Conservation (phyloP, 2,113 vertebrate genomes). For the Motacilla alba region DNA sequence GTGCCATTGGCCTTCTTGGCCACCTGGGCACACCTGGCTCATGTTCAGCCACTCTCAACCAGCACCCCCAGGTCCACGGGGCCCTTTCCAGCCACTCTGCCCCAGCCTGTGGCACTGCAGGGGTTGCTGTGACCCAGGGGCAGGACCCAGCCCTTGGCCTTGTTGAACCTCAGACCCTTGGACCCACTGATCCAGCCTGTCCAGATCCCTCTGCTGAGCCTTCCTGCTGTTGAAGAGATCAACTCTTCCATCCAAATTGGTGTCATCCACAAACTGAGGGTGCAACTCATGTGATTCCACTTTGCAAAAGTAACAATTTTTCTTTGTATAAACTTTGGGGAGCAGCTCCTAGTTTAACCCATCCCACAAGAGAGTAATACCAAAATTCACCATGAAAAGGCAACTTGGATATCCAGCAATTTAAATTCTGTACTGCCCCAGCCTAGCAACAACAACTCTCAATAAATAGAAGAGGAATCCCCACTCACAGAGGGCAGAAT, state of each 20-base stretch:
- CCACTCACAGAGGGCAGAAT: not conserved
- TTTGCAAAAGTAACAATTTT: not conserved
- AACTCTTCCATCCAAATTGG: not conserved
- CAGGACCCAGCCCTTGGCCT: not conserved
- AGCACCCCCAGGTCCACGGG: rapidly evolving
- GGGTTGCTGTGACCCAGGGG: not conserved
- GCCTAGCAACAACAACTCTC: not conserved
- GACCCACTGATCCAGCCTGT: not conserved
- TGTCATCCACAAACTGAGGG: not conserved
- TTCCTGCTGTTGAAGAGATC: not conserved
- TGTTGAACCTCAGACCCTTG: rapidly evolving
- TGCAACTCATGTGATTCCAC: not conserved
- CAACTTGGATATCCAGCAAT: not conserved
- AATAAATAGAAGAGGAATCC: not conserved
- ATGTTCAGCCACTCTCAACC: not conserved
- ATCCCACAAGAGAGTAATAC: not conserved
- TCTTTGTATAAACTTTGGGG: rapidly evolving
- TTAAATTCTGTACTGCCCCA: not conserved
- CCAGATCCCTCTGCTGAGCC: not conserved
- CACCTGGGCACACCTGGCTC: not conserved
- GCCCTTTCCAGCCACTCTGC: not conserved
- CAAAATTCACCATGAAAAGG: not conserved
- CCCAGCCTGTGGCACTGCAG: not conserved
- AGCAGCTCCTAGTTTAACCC: not conserved
- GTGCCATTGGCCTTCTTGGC: not conserved